Evolutionary conservation across 2,888 invertebrate species (phyloP).

Genomic region (Acronicta aceris): DNA sequence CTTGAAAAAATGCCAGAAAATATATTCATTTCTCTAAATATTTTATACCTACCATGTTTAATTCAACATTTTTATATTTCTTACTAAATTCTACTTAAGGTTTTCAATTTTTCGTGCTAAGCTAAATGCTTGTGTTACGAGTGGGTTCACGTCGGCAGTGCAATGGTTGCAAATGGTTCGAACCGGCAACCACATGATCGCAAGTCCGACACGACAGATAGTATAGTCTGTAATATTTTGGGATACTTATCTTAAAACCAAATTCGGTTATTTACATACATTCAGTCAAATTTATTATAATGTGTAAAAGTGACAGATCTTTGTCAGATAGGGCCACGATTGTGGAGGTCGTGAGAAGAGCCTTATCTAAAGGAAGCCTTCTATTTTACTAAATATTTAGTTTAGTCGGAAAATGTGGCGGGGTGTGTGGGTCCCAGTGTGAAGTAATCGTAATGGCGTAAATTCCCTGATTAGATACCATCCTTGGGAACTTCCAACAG

Average conservation of each 20-base stretch:
- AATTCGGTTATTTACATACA: constrained; percentile 7
- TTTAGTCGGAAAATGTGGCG: constrained; percentile 76
- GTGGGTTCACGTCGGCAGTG: too few relatives aligned
- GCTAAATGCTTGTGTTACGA: too few relatives aligned
- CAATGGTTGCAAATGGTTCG: too few relatives aligned
- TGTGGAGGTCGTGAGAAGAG: constrained; percentile 67
- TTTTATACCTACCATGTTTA: too few relatives aligned
- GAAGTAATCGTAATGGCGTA: constrained; percentile 80
- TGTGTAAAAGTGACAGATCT: constrained; percentile 27
- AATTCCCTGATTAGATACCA: constrained; percentile 86
- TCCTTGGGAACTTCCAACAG: constrained; percentile 84
- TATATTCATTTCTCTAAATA: constrained; percentile 33
- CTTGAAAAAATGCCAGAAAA: constrained; percentile 37
- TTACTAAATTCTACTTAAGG: too few relatives aligned
- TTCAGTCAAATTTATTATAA: not conserved
- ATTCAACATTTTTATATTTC: too few relatives aligned
- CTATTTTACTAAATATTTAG: constrained; percentile 85
- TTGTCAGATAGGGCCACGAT: constrained; percentile 24
- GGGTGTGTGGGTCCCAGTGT: constrained; percentile 66
- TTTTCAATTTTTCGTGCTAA: too few relatives aligned
- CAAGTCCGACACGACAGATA: too few relatives aligned
- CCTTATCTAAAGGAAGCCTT: constrained; percentile 81
- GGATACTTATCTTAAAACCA: constrained; percentile 37
- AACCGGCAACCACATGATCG: too few relatives aligned
- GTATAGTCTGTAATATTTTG: constrained; percentile 27